phyloP scores from a whole-genome alignment of 2,888 invertebrate genomes.

The Gastracanthus pulcherrimus region DNA sequence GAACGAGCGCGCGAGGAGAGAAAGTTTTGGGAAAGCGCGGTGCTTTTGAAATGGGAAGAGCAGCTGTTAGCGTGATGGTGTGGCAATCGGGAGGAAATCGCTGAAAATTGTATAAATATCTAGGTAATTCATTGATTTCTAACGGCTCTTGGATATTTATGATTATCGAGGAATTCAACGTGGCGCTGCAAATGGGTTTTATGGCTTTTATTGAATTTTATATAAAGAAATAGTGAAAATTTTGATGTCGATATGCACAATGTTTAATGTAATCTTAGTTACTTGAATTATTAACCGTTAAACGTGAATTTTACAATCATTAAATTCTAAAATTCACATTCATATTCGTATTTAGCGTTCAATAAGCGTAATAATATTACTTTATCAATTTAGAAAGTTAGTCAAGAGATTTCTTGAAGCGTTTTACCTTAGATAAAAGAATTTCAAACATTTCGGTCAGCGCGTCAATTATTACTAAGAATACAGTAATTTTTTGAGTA shows the following conservation, averaged over 20 bases:
- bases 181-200: background rate
- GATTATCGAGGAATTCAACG: background rate
- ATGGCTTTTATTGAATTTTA: background rate
- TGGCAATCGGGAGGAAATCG: constrained; percentile 5
- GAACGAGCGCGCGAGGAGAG: background rate
- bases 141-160: background rate
- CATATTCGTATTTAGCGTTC: background rate
- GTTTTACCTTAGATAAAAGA: too few species aligned
- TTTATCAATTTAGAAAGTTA: background rate
- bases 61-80: background rate
- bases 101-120: background rate
- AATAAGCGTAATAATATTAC: background rate
- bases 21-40: constrained; percentile 41
- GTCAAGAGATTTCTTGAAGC: background rate
- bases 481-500: background rate
- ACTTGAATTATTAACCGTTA: background rate
- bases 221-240: background rate
- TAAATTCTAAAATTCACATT: background rate
- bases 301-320: background rate
- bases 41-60: background rate
- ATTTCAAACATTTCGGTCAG: background rate
- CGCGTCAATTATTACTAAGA: background rate
- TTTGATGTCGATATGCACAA: background rate
- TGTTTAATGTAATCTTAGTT: background rate
- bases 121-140: constrained; percentile 9